Evolutionary conservation across 2,113 vertebrate species (phyloP).

Genomic region (Empidonax alnorum): DNA sequence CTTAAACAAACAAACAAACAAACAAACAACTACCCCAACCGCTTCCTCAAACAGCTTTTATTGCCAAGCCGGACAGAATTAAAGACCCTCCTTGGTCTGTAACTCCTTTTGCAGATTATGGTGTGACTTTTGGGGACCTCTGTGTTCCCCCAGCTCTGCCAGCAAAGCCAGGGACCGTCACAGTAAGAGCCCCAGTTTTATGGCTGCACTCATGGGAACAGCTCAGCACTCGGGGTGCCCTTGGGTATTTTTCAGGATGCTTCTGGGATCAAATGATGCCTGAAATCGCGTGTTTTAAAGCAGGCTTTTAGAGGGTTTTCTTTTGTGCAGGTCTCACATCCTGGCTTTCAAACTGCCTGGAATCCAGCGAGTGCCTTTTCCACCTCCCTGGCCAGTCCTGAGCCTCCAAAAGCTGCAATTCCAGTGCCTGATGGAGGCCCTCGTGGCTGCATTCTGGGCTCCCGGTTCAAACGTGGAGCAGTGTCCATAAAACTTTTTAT

Average conservation of each 20-base stretch:
- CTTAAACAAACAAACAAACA: neutral
- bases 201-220: neutral
- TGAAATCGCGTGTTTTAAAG: neutral
- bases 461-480: conserved; percentile 29
- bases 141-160: neutral
- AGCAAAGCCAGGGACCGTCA: neutral
- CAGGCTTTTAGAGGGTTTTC: neutral
- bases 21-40: too few relatives aligned
- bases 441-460: neutral
- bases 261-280: neutral
- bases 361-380: neutral
- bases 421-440: neutral
- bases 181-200: neutral
- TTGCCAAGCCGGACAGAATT: neutral
- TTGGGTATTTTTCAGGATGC: neutral
- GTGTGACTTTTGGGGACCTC: neutral
- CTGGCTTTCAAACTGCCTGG: neutral
- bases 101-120: neutral
- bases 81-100: neutral
- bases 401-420: neutral
- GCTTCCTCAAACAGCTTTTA: neutral
- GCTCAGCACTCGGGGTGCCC: neutral
- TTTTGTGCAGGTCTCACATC: neutral
- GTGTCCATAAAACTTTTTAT: conserved; percentile 57
- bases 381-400: neutral